Conservation (phyloP, 2,113 vertebrate genomes). For the Anser brachyrhynchus region DNA sequence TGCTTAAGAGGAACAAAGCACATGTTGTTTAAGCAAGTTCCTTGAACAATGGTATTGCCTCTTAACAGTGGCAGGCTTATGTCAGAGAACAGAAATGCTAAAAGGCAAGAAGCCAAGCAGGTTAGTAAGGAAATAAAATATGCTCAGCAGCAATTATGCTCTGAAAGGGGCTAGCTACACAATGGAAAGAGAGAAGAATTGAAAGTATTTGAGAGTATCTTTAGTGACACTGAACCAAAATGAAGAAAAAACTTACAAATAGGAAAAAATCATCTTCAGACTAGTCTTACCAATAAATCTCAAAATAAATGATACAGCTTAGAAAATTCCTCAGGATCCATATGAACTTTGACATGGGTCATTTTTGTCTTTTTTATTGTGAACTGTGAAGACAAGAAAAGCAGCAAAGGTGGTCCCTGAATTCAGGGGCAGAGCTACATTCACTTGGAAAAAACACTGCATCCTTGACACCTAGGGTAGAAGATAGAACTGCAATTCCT, state of each 20-base stretch:
- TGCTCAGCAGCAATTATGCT: neutral
- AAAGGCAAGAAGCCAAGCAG: conserved; percentile 29
- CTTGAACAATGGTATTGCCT: neutral
- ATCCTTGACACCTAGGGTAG: neutral
- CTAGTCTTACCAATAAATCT: neutral
- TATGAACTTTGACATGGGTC: neutral
- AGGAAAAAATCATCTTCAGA: neutral
- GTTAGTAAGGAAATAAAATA: conserved; percentile 18
- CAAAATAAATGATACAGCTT: neutral
- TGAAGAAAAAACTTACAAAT: neutral
- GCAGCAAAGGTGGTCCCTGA: neutral
- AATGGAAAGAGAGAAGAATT: neutral
- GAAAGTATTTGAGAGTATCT: neutral
- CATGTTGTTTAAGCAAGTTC: conserved; percentile 10
- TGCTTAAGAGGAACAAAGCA: conserved; percentile 10
- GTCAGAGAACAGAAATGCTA: conserved; percentile 18
- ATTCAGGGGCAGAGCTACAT: neutral
- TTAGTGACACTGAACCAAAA: neutral
- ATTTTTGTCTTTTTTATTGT: neutral
- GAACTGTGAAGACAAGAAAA: neutral
- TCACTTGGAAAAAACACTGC: neutral
- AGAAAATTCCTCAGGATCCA: neutral
- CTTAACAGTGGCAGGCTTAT: neutral
- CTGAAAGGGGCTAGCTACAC: neutral
- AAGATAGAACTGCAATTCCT: neutral